Percentiles rank a stretch among this genome's conserved stretches.
phyloP scores from a whole-genome alignment of 2,888 invertebrate genomes.

The Cataglyphis rosenhaueri region DNA sequence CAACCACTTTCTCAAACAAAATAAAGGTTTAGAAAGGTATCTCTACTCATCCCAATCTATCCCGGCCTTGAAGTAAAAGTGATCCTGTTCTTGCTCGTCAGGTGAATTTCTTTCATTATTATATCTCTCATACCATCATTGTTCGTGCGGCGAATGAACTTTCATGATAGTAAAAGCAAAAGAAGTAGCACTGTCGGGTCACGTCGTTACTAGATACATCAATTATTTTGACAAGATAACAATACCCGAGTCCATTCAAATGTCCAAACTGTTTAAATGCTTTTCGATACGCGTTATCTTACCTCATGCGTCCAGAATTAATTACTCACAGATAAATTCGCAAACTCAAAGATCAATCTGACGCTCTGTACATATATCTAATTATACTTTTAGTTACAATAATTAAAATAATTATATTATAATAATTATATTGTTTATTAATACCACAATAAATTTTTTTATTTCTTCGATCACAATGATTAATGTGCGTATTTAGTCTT shows the following conservation, averaged over 20 bases:
- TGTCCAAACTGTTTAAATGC: background rate
- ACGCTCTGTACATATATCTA: background rate
- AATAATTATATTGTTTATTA: background rate
- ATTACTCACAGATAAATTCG: background rate
- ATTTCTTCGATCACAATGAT: background rate
- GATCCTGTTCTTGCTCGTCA: constrained; percentile 71
- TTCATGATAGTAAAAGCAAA: constrained; percentile 61
- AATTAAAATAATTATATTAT: background rate
- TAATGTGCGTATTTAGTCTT: background rate
- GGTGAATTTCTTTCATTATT: constrained; percentile 50
- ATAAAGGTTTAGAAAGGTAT: constrained; percentile 83
- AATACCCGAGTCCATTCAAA: background rate
- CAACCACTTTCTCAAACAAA: constrained; percentile 81
- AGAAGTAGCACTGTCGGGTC: constrained; percentile 1
- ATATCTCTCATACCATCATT: constrained; percentile 39
- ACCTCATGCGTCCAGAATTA: constrained; percentile 17
- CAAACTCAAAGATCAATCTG: background rate
- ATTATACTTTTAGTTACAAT: constrained; percentile 13
- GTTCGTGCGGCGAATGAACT: constrained; percentile 56
- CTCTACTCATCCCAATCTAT: constrained; percentile 60
- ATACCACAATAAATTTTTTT: background rate
- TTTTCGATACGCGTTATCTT: constrained; percentile 13
- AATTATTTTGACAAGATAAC: constrained; percentile 35
- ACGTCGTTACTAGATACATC: constrained; percentile 3
- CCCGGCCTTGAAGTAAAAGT: constrained; percentile 81